Conservation (phyloP, 1,140 invertebrate genomes). For the Drosophila cardini region DNA sequence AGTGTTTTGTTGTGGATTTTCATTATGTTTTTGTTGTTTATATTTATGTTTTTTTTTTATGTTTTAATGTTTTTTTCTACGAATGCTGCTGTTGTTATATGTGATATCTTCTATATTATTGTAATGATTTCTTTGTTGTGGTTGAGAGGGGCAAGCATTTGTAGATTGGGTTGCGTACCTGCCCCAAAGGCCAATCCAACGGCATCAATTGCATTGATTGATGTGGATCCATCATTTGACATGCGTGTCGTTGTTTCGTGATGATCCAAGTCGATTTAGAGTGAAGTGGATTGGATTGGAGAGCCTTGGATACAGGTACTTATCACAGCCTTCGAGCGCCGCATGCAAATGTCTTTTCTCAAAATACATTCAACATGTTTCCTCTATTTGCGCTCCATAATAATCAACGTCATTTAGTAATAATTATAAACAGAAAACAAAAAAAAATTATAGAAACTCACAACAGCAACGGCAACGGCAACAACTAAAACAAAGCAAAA, state of each 20-base stretch:
- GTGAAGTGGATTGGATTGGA: neutral
- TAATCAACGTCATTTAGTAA: constrained; percentile 79
- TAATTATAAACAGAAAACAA: constrained; percentile 74
- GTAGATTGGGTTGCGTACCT: constrained; percentile 75
- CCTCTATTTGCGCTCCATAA: constrained; percentile 81
- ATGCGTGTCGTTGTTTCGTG: constrained; percentile 51
- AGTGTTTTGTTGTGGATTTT: constrained; percentile 53
- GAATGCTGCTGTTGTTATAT: constrained; percentile 53
- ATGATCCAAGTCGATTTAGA: constrained; percentile 5
- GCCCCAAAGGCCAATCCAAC: constrained; percentile 67
- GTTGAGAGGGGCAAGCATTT: constrained; percentile 64
- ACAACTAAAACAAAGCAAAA: constrained; percentile 45
- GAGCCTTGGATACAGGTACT: constrained; percentile 78
- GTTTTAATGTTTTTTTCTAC: constrained; percentile 46
- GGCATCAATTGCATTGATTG: constrained; percentile 49
- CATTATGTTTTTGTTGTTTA: constrained; percentile 3
- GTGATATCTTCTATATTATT: constrained; percentile 7
- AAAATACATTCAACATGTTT: constrained; percentile 81
- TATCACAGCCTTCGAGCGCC: constrained; percentile 82
- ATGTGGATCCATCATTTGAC: constrained; percentile 50
- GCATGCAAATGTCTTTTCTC: constrained; percentile 81
- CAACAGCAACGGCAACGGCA: constrained; percentile 41
- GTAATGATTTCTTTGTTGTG: constrained; percentile 5
- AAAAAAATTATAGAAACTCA: constrained; percentile 33
- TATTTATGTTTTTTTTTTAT: constrained; percentile 1